Evolutionary conservation across 2,797 vertebrate genomes (phyloP).

Genomic region (Alfaro cultratus): DNA sequence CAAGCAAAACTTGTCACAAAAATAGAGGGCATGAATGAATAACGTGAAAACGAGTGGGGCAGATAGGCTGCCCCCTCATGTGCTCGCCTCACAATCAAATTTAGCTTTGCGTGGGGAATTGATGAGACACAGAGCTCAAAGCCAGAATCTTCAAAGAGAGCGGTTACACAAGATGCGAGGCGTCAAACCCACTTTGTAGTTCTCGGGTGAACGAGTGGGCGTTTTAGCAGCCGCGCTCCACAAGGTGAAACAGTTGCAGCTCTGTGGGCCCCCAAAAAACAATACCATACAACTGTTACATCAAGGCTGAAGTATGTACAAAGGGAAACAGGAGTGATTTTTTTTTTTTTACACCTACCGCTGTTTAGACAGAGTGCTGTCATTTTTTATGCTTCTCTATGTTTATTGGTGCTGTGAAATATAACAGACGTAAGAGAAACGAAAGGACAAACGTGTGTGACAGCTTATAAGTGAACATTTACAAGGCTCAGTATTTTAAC

Average conservation of each 20-base stretch:
- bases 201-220: conserved; percentile 67
- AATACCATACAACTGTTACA: conserved; percentile 63
- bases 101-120: conserved; percentile 75
- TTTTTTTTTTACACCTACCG: not conserved
- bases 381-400: conserved; percentile 63
- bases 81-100: conserved; percentile 71
- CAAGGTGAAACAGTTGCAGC: conserved; percentile 56
- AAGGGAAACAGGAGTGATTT: conserved; percentile 35
- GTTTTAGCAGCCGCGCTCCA: conserved; percentile 55
- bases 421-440: conserved; percentile 50
- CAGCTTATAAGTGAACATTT: not conserved
- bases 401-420: conserved; percentile 60
- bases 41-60: conserved; percentile 64
- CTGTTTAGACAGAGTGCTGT: conserved; percentile 37
- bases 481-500: not conserved
- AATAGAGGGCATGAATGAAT: conserved; percentile 72
- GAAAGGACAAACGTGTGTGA: conserved; percentile 28
- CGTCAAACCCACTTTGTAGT: conserved; percentile 74
- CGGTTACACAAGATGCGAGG: conserved; percentile 77
- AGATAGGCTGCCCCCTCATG: conserved; percentile 65
- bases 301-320: conserved; percentile 57
- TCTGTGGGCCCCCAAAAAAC: conserved; percentile 44
- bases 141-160: conserved; percentile 73
- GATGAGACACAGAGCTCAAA: conserved; percentile 78
- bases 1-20: conserved; percentile 49